phyloP scores from a whole-genome alignment of 1,140 invertebrate species.

The Macrocentrus cingulum region DNA sequence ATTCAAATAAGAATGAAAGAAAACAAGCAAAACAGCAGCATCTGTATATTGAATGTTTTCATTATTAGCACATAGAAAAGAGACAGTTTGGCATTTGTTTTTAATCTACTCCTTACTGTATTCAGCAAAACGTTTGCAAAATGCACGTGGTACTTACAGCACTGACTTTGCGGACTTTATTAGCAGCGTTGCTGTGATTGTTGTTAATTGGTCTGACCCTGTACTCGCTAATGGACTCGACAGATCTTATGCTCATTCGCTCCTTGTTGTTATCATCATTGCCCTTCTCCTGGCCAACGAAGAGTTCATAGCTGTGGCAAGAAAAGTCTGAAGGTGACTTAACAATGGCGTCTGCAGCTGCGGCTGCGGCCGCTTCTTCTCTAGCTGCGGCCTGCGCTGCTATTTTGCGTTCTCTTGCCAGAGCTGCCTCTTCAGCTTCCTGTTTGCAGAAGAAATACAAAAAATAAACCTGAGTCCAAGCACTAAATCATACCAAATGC shows the following conservation, averaged over 20 bases:
- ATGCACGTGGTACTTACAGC: constrained; percentile 69
- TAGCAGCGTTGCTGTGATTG: constrained; percentile 56
- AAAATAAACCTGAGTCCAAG: not conserved
- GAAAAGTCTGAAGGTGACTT: constrained; percentile 89
- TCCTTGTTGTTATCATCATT: constrained; percentile 87
- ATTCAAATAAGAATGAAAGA: no score
- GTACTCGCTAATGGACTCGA: constrained; percentile 84
- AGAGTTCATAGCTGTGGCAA: constrained; percentile 86
- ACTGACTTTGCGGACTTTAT: constrained; percentile 85
- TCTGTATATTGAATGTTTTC: no score
- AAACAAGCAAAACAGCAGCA: no score
- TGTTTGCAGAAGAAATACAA: constrained; percentile 43
- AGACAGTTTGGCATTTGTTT: no score
- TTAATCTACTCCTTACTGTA: no score
- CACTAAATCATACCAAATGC: constrained; percentile 42
- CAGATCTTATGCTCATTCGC: constrained; percentile 85
- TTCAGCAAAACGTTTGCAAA: no score
- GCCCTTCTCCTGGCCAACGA: constrained; percentile 82
- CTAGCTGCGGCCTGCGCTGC: constrained; percentile 70
- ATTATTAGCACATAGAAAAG: no score
- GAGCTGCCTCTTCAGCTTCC: constrained; percentile 81
- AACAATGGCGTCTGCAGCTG: constrained; percentile 64
- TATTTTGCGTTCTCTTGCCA: constrained; percentile 71
- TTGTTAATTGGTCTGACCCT: constrained; percentile 62
- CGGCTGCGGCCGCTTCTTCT: constrained; percentile 60